phyloP scores from a whole-genome alignment of 2,888 invertebrate species.

The Choristoneura rosaceana region DNA sequence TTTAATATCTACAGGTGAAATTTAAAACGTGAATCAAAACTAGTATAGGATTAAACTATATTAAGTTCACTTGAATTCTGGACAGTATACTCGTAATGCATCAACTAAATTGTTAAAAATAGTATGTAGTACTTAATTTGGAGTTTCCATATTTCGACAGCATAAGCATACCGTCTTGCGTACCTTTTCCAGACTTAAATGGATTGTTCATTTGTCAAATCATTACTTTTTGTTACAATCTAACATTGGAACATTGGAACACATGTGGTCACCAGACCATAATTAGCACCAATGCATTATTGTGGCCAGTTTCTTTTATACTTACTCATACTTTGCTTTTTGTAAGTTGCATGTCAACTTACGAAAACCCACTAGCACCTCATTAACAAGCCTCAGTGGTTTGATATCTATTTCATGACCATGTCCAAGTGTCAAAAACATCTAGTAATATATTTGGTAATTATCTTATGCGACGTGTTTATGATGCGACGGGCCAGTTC shows the following conservation, averaged over 20 bases:
- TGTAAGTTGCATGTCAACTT: slow-evolving; percentile 24
- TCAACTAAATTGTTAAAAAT: too few species aligned
- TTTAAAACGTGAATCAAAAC: too few species aligned
- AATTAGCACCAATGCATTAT: neutral
- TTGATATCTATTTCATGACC: slow-evolving; percentile 24
- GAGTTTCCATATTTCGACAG: too few species aligned
- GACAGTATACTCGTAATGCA: too few species aligned
- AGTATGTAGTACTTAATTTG: too few species aligned
- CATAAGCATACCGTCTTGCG: neutral
- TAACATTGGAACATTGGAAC: neutral
- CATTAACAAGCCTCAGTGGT: slow-evolving; percentile 17
- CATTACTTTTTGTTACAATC: slow-evolving; percentile 10
- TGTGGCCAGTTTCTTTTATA: neutral
- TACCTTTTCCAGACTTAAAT: neutral
- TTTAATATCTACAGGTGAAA: too few species aligned
- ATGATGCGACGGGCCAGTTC: slow-evolving; percentile 11
- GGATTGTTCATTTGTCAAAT: neutral
- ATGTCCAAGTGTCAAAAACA: slow-evolving; percentile 32
- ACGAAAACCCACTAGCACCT: slow-evolving; percentile 22
- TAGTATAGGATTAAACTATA: too few species aligned
- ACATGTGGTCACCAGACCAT: slow-evolving; percentile 4
- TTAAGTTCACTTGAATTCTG: too few species aligned
- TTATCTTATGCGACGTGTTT: slow-evolving; percentile 3
- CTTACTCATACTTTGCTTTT: neutral
- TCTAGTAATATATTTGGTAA: slow-evolving; percentile 23